These are phyloP conservation scores for Gymnorhina tibicen DNA, from an alignment of 2,113 vertebrate genomes.

Conservation along the genomic window DNA sequence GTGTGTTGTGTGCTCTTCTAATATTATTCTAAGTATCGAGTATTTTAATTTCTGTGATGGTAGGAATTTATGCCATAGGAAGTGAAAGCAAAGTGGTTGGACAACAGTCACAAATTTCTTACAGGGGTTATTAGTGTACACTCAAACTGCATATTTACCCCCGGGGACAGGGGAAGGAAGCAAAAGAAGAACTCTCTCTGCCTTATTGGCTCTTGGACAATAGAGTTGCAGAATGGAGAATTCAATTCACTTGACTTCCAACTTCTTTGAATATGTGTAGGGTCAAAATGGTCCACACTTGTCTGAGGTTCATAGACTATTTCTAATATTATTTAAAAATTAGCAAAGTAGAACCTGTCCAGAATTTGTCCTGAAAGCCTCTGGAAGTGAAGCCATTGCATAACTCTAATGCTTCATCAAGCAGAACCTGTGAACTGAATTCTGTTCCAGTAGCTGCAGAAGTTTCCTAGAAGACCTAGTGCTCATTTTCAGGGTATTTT, in stretches of 20 bases:
- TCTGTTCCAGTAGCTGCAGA: not conserved
- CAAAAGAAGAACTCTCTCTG: not conserved
- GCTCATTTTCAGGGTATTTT: not conserved
- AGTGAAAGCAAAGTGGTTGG: not conserved
- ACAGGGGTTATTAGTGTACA: not conserved
- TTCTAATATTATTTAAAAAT: not conserved
- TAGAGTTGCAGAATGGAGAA: not conserved
- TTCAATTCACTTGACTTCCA: not conserved
- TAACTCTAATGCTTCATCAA: not conserved
- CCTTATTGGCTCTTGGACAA: not conserved
- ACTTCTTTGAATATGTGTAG: not conserved
- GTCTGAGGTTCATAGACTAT: not conserved
- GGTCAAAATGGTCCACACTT: not conserved
- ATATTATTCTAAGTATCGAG: not conserved
- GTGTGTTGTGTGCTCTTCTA: not conserved
- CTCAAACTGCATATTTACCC: not conserved
- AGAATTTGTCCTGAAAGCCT: not conserved
- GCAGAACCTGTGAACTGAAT: not conserved
- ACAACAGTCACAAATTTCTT: not conserved
- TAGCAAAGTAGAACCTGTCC: not conserved
- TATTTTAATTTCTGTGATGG: not conserved
- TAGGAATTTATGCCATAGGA: not conserved
- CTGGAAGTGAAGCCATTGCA: not conserved
- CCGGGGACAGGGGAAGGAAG: not conserved
- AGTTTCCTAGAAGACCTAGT: not conserved